Conservation (phyloP, 92 coral and sea anemone species). For the Isaurus tuberculatus region DNA sequence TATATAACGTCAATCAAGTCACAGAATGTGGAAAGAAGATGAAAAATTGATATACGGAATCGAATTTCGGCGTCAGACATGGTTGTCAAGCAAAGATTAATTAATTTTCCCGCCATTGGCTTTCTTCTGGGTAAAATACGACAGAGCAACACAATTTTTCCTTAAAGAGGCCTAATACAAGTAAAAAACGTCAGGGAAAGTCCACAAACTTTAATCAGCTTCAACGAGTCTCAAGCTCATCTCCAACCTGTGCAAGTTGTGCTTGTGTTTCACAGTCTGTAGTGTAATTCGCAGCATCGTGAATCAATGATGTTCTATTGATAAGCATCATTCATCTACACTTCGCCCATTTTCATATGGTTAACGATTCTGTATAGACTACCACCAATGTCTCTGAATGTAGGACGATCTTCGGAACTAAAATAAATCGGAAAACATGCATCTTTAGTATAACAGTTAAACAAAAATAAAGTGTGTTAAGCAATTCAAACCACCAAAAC, state of each 20-base stretch:
- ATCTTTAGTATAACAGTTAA: background rate
- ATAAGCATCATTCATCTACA: background rate
- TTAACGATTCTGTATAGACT: background rate
- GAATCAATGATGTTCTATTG: background rate
- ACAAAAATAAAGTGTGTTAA: no score
- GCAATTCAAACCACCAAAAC: no score
- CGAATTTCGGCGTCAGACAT: no score
- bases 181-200: background rate
- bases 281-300: background rate
- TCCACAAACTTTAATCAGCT: background rate
- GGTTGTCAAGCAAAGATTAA: no score
- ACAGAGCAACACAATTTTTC: no score
- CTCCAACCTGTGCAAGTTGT: background rate
- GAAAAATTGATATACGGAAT: no score
- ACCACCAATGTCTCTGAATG: conserved; percentile 1
- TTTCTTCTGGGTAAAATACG: no score
- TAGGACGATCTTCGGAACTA: background rate
- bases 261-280: background rate
- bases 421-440: background rate
- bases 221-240: background rate
- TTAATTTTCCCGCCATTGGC: no score
- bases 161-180: no score
- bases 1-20: no score
- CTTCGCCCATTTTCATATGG: background rate
- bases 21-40: no score